Conservation (phyloP, 2,113 vertebrate species). For the Tragelaphus buxtoni region DNA sequence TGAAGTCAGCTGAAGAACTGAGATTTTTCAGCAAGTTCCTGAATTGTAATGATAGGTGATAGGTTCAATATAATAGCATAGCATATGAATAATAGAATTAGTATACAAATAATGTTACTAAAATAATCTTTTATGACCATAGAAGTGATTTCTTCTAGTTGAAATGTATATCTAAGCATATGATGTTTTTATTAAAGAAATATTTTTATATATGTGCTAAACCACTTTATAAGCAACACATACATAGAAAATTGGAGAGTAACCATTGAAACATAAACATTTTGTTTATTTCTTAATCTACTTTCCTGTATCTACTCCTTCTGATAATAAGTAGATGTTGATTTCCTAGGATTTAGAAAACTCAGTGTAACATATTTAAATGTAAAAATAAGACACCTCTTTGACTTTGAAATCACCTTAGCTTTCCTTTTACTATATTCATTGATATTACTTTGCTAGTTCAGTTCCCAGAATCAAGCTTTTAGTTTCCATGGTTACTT, state of each 20-base stretch:
- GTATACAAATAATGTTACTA: not conserved
- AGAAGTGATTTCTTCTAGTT: not conserved
- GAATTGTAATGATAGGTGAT: not conserved
- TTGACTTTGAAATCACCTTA: not conserved
- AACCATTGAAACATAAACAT: not conserved
- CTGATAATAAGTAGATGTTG: not conserved
- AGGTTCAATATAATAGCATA: not conserved
- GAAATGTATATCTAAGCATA: not conserved
- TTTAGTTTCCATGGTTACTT: conserved; percentile 41
- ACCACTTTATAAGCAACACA: not conserved
- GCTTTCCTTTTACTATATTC: not conserved
- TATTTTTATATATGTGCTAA: not conserved
- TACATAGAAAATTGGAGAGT: not conserved
- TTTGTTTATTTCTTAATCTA: not conserved
- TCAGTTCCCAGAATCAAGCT: not conserved
- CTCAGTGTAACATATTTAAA: not conserved
- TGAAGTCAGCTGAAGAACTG: not conserved
- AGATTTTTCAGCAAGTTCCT: not conserved
- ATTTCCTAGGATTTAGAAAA: not conserved
- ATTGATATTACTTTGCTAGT: not conserved
- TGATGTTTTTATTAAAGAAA: not conserved
- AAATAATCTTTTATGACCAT: not conserved
- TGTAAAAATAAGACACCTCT: not conserved
- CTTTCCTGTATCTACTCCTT: not conserved
- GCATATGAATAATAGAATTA: not conserved